Evolutionary conservation across 1,140 invertebrate genomes (phyloP), one percentile per base, ranked within the genome.

Genomic region (Dendrolimus punctatus): DNA sequence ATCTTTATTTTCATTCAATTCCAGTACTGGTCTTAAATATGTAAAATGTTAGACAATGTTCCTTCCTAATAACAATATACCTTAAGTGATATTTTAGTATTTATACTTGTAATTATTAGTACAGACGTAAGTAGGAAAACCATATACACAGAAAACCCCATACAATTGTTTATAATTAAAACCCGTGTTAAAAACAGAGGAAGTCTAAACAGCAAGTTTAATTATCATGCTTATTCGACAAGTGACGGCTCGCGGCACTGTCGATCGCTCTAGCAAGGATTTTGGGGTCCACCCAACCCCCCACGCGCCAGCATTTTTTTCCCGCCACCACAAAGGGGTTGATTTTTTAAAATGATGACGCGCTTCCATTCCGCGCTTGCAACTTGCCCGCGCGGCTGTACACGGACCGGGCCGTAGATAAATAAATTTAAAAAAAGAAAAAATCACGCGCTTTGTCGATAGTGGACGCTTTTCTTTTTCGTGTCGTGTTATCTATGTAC

Each of bases 271-370:
- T 78, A 76, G 82, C 80, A 81, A 84, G 80, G 80, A 81, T 82
- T 82, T 80, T 69, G 79, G 77, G 72, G 72, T 65, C 70, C 73
- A 64, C 76, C 74, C 77, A 62, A 70, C 57, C 48, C 23, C 57
- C 56, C 36, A 41, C 9, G 76, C 76, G 75, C 70, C 62, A 69
- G 68, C 65, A 53, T 72, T 86, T 86, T 83, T 85, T 86, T 81
- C 73, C 75, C 68, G 66, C 80, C 79, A 81, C 80, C 79, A 80
- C 76, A 55, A 86, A 83, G 78, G 84, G 87, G 85, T 88, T 88
- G 87, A 88, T 88, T 88, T 88, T 88, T 88, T 87, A 88, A 88
- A 88, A 84, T 88, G 86, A 88, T 88, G 86, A 88, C 86, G 86
- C 84, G 85, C 82, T 86, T 87, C 84, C 86, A 88, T 88, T 88